Base-by-base conservation (phyloP, 2,888 invertebrate species). In the Platycheirus rosarum region DNA sequence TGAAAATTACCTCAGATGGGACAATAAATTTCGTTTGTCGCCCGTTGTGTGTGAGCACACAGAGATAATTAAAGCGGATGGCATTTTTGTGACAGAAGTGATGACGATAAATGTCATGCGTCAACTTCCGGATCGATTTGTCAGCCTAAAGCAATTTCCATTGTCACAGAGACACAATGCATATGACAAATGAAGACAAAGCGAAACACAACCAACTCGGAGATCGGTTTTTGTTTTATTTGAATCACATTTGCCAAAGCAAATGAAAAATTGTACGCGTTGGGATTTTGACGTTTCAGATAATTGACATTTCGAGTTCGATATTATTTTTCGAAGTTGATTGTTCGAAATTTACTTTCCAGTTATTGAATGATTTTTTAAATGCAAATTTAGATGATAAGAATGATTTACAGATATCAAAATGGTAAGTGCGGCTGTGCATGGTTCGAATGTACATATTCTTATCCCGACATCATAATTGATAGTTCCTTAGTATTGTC, bases 71-170 rank as follows among this genome's bases (percentile, higher is more conserved):
- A 76, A 76, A 80, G 60, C 16, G 9, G 7, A 35, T 44, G 63
- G 48, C 26, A 65, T 11, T 40, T 23, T 55, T 42, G 6, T 48
- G 66, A 66, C 65, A 37, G 23, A n/a, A 55, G 73, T 68, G 60
- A 53, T 20, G 44, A 46, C 62, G 32, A 80, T 65, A 70, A 79
- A 63, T 60, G 76, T 80, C 82, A 68, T 71, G 49, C 40, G 77
- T 44, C 77, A 55, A 82, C 82, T 82, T 82, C 82, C 82, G 82
- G 77, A 53, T 63, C 44, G n/a, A 73, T 77, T 55, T 77, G 63
- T 77, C 68, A 71, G 48, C 51, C 66, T 68, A 49, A 55, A 71
- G 48, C 62, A 20, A 51, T 71, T 66, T 62, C 29, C 32, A 48
- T 70, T 70, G 76, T 75, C 60, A 66, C 71, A 53, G 46, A 66